These are phyloP conservation scores for Heliornis fulica DNA, from an alignment of 2,113 vertebrate species.

Conservation along the genomic window DNA sequence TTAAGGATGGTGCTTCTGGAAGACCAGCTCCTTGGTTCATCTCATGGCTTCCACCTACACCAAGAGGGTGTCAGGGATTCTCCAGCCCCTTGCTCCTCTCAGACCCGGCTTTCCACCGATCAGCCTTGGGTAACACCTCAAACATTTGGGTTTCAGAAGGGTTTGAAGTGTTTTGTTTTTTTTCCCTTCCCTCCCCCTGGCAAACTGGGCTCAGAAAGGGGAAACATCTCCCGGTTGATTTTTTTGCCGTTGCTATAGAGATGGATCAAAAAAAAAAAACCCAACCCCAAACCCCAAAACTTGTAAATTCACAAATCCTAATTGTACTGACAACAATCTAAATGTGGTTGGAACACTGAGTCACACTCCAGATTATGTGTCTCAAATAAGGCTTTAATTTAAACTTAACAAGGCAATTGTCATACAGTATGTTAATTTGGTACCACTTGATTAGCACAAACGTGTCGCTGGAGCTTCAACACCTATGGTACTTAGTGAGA, in stretches of 20 bases:
- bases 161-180: neutral
- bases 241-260: constrained; percentile 67
- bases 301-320: constrained; percentile 70
- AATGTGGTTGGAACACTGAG: constrained; percentile 60
- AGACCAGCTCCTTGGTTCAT: neutral
- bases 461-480: constrained; percentile 5
- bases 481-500: neutral
- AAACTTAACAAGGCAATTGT: constrained; percentile 72
- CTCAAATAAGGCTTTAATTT: constrained; percentile 61
- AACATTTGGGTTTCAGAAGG: neutral
- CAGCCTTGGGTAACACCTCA: neutral
- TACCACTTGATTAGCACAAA: constrained; percentile 46
- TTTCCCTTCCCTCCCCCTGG: too few species aligned
- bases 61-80: neutral
- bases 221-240: constrained; percentile 47
- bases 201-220: too few species aligned
- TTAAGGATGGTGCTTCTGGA: neutral
- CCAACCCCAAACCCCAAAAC: neutral
- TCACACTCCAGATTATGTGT: constrained; percentile 63
- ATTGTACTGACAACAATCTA: constrained; percentile 73
- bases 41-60: too few species aligned
- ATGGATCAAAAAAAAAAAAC: constrained; percentile 25
- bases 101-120: too few species aligned
- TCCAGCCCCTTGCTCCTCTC: neutral
- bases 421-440: constrained; percentile 59